phyloP scores from a whole-genome alignment of 1,140 invertebrate species.

The Drosophila parvula region DNA sequence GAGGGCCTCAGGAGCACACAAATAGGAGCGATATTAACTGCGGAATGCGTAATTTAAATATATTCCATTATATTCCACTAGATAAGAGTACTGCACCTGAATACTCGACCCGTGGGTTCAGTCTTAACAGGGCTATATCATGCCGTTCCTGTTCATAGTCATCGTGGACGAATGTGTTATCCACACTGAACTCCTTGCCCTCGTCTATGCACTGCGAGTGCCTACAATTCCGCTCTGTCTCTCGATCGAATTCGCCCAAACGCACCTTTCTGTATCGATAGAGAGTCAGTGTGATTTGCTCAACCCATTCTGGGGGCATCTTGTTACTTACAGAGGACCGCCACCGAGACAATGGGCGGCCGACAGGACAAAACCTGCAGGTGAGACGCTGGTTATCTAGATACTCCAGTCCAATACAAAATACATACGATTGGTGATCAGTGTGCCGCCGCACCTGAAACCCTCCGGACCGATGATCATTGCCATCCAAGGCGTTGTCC shows the following conservation, averaged over 20 bases:
- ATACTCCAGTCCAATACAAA: neutral
- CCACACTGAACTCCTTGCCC: constrained; percentile 1
- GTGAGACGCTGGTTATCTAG: too few species aligned
- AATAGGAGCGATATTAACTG: constrained; percentile 14
- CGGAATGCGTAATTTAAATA: neutral
- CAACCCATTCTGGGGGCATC: rapidly evolving
- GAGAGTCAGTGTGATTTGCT: neutral
- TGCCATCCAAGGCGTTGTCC: constrained; percentile 13
- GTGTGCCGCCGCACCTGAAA: constrained; percentile 8
- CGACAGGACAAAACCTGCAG: constrained; percentile 12
- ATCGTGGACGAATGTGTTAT: neutral
- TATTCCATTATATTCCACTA: too few species aligned
- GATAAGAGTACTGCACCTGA: neutral
- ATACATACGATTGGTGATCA: constrained; percentile 16
- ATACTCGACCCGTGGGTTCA: neutral
- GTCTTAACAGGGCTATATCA: constrained; percentile 12
- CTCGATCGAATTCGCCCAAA: neutral
- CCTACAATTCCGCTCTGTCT: neutral
- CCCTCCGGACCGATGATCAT: neutral
- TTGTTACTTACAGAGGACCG: constrained; percentile 2
- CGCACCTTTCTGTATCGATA: neutral
- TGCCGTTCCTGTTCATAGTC: neutral
- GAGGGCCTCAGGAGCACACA: constrained; percentile 16
- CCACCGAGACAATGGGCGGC: constrained; percentile 4
- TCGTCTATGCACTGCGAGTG: neutral